A percentile compares a stretch with the other conserved stretches of the same genome.
Evolutionary conservation across 2,888 invertebrate species (phyloP).

Genomic region (Eupsilia transversa): DNA sequence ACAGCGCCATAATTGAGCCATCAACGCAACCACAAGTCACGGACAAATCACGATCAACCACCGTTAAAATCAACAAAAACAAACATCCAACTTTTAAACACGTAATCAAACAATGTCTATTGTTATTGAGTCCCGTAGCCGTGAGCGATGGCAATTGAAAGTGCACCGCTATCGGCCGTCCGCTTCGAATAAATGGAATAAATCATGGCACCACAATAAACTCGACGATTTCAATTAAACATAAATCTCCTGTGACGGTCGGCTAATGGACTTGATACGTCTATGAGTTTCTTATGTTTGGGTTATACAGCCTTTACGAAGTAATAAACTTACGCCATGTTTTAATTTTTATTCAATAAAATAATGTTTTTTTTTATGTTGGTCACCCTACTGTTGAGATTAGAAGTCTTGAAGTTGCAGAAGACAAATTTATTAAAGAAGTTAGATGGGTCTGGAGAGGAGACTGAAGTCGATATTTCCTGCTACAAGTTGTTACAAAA

Average conservation of each 20-base stretch:
- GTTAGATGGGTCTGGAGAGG: not conserved
- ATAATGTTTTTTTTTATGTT: constrained; percentile 21
- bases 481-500: constrained; percentile 4
- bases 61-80: constrained; percentile 54
- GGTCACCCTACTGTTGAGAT: constrained; percentile 52
- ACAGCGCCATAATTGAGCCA: constrained; percentile 43
- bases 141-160: constrained; percentile 75
- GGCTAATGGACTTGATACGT: constrained; percentile 84
- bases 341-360: constrained; percentile 35
- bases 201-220: constrained; percentile 87
- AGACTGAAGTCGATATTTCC: not conserved
- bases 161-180: constrained; percentile 68
- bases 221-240: constrained; percentile 88
- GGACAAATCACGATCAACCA: constrained; percentile 39
- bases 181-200: constrained; percentile 73
- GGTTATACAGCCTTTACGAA: constrained; percentile 52
- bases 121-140: constrained; percentile 76
- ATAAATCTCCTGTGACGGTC: constrained; percentile 86
- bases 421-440: constrained; percentile 12
- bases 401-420: constrained; percentile 37
- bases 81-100: constrained; percentile 58
- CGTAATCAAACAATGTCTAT: constrained; percentile 80
- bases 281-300: constrained; percentile 71
- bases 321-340: constrained; percentile 39
- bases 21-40: constrained; percentile 17